Evolutionary conservation across 2,113 vertebrate species (phyloP).

Genomic region (Cavia aperea): DNA sequence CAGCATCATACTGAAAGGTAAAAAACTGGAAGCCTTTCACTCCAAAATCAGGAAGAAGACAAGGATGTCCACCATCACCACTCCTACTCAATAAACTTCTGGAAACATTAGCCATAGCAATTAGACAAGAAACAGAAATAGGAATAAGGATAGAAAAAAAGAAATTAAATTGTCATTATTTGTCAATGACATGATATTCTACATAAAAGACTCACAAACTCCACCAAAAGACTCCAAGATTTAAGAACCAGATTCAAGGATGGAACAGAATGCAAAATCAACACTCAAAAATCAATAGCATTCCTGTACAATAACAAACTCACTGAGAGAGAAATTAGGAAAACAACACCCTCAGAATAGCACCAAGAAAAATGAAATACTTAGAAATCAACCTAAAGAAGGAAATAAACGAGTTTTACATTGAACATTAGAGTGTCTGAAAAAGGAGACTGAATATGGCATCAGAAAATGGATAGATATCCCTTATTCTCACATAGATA

Average conservation of each 20-base stretch:
- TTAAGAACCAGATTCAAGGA: neutral
- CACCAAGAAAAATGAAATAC: neutral
- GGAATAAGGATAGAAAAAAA: neutral
- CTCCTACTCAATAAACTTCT: neutral
- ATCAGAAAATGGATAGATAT: neutral
- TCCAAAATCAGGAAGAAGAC: neutral
- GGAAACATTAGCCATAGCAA: neutral
- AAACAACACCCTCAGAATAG: neutral
- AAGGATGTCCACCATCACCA: neutral
- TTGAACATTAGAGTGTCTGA: neutral
- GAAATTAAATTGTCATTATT: neutral
- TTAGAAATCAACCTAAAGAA: neutral
- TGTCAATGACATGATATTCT: neutral
- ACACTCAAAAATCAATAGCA: neutral
- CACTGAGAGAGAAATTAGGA: neutral
- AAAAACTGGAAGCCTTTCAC: neutral
- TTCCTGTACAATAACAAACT: neutral
- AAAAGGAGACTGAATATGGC: neutral
- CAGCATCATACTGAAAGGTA: neutral
- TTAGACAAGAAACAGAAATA: neutral
- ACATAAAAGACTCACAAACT: neutral
- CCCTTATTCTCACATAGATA: neutral
- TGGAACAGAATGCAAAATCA: neutral
- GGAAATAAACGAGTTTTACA: neutral
- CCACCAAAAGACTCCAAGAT: neutral